Evolutionary conservation across 2,797 vertebrate species (phyloP).

Genomic region (Rhinogobio ventralis): DNA sequence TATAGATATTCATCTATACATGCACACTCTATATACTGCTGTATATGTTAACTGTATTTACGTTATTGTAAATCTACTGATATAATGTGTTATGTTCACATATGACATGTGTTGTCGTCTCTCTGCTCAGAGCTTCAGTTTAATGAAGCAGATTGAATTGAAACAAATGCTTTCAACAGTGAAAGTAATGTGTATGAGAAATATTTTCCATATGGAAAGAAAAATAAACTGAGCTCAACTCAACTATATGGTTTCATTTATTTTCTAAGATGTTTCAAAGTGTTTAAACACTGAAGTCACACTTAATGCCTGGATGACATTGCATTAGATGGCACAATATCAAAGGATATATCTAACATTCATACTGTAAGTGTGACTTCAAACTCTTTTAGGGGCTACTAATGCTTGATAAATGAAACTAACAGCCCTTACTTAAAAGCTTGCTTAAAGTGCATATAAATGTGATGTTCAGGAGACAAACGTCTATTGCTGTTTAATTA

Average conservation of each 20-base stretch:
- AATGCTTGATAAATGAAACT: not conserved
- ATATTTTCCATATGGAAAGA: constrained; percentile 1
- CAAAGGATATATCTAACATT: not conserved
- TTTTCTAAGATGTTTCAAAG: not conserved
- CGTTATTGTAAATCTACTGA: constrained; percentile 16
- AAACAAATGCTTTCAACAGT: not conserved
- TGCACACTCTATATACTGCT: constrained; percentile 13
- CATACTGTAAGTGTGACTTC: too few relatives aligned
- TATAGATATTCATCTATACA: constrained; percentile 1
- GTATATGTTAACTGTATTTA: constrained; percentile 28
- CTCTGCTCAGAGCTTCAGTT: constrained; percentile 4
- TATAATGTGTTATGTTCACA: not conserved
- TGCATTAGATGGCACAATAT: not conserved
- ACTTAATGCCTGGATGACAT: not conserved
- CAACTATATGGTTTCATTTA: not conserved
- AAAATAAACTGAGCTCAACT: not conserved
- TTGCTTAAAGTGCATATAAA: not conserved
- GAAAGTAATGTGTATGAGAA: not conserved
- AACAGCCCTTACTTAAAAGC: not conserved
- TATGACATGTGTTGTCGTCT: not conserved
- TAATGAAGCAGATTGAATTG: not conserved
- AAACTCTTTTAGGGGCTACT: not conserved
- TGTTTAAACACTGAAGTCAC: not conserved
- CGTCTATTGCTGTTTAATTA: not conserved
- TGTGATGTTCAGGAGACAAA: not conserved